phyloP scores from a whole-genome alignment of 2,113 vertebrate genomes.

The Carassius gibelio region DNA sequence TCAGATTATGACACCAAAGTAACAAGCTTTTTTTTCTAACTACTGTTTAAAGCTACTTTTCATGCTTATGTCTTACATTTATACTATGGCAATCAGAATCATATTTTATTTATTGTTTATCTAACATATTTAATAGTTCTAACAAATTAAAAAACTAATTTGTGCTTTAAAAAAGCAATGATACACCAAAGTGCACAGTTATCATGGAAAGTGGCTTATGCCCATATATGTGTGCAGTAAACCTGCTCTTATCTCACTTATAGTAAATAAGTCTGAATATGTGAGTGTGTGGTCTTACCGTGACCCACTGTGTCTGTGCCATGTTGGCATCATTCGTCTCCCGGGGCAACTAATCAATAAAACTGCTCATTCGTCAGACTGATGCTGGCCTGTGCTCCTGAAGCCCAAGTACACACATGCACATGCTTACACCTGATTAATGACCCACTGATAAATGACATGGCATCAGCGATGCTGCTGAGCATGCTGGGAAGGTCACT shows the following conservation, averaged over 20 bases:
- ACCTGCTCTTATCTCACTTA: background rate
- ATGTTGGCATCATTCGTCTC: slow-evolving; percentile 92
- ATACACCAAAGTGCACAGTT: background rate
- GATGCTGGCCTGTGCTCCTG: no score
- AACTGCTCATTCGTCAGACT: no score
- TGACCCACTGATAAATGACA: no score
- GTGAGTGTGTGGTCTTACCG: slow-evolving; percentile 12
- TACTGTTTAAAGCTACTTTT: no score
- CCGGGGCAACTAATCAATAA: no score
- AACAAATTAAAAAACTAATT: background rate
- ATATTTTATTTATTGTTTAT: background rate
- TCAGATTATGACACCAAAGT: background rate
- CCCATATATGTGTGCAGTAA: background rate
- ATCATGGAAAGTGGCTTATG: background rate
- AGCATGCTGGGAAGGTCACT: no score
- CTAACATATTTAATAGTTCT: background rate
- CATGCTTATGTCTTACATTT: no score
- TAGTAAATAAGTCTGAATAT: slow-evolving; percentile 3
- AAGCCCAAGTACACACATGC: no score
- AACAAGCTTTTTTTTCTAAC: no score
- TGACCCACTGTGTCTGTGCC: slow-evolving; percentile 90
- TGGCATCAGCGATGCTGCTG: no score
- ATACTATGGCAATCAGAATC: no score
- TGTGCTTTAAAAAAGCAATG: background rate
- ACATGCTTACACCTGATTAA: no score